phyloP scores from a whole-genome alignment of 2,888 invertebrate species.

The Ceriagrion tenellum region DNA sequence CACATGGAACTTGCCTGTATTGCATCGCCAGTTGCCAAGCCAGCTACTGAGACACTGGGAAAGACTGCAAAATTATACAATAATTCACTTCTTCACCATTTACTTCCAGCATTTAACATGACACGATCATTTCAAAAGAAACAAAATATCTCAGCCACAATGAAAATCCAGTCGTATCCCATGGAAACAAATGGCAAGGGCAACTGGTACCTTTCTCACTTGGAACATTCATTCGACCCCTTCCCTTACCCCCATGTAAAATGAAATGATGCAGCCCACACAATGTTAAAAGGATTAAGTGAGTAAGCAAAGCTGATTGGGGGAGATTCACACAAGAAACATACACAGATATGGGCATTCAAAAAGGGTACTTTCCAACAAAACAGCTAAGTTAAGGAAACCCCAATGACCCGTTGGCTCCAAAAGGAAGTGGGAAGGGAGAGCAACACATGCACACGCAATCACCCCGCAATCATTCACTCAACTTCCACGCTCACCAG shows the following conservation, averaged over 20 bases:
- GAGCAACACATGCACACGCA: background rate
- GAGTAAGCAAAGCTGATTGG: conserved; percentile 8
- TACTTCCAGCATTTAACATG: too few relatives aligned
- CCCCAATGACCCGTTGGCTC: conserved; percentile 37
- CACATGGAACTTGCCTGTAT: background rate
- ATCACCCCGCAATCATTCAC: background rate
- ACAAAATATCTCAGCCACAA: background rate
- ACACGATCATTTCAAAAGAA: background rate
- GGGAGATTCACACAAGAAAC: conserved; percentile 3
- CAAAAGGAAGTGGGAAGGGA: conserved; percentile 21
- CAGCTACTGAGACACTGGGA: background rate
- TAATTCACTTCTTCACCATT: background rate
- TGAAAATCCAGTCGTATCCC: background rate
- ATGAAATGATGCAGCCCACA: conserved; percentile 3
- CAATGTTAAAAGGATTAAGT: conserved; percentile 5
- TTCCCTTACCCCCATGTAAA: background rate
- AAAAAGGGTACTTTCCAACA: conserved; percentile 20
- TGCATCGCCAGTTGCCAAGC: background rate
- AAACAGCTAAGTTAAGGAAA: conserved; percentile 43
- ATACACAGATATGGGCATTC: background rate
- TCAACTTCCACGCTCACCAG: conserved; percentile 9
- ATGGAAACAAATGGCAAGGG: background rate
- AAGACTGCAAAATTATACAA: background rate
- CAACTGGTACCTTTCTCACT: background rate
- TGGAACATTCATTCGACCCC: background rate